Percentiles rank a stretch among this genome's conserved stretches.
Conservation (phyloP, 2,888 invertebrate genomes). For the Drosophila meridionalis region DNA sequence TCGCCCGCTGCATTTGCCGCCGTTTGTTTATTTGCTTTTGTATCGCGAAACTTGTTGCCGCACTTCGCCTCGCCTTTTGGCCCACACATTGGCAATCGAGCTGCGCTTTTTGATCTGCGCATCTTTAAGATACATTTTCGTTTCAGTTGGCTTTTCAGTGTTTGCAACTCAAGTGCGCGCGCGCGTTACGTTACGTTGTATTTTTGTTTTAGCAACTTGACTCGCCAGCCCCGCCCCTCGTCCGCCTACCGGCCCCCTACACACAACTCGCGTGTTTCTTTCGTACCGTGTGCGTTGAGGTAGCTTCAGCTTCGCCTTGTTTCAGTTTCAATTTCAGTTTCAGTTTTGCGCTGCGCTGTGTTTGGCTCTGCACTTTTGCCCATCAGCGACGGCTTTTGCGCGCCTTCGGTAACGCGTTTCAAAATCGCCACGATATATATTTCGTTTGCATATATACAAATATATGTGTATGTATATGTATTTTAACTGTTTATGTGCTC, state of each 20-base stretch:
- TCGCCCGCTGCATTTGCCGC: slow-evolving; percentile 56
- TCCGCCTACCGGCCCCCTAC: background rate
- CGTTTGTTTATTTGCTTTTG: slow-evolving; percentile 74
- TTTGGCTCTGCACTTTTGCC: slow-evolving; percentile 24
- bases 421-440: background rate
- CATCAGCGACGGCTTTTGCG: slow-evolving; percentile 65
- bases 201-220: slow-evolving; percentile 40
- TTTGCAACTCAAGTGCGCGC: slow-evolving; percentile 82
- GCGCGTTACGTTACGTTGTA: slow-evolving; percentile 60
- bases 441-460: background rate
- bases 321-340: slow-evolving; percentile 35
- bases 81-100: slow-evolving; percentile 27
- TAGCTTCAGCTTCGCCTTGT: slow-evolving; percentile 30
- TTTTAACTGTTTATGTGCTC: slow-evolving; percentile 23
- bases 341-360: slow-evolving; percentile 34
- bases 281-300: slow-evolving; percentile 22
- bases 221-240: slow-evolving; percentile 9
- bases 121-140: slow-evolving; percentile 72
- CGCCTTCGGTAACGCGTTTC: slow-evolving; percentile 12
- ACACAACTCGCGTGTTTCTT: slow-evolving; percentile 21
- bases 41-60: slow-evolving; percentile 70
- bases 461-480: background rate
- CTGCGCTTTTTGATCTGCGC: slow-evolving; percentile 68
- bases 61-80: slow-evolving; percentile 24
- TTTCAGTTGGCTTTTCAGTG: slow-evolving; percentile 80